These are phyloP conservation scores for Megalopta genalis DNA, from an alignment of 1,140 invertebrate species.

Conservation along the genomic window DNA sequence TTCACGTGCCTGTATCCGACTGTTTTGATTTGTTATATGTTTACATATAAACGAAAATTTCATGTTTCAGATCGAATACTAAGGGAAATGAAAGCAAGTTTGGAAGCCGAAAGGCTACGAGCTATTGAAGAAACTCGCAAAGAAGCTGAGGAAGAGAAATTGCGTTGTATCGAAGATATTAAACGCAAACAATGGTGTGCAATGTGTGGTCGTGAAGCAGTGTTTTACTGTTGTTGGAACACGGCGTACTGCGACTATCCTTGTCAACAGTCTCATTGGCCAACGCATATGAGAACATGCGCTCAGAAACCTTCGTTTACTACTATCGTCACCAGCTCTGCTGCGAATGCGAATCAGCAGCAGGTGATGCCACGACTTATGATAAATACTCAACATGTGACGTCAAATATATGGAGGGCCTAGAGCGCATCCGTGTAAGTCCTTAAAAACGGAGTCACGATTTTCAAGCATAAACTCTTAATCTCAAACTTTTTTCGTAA, in stretches of 20 bases:
- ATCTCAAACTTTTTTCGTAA: constrained; percentile 19
- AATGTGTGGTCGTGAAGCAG: constrained; percentile 90
- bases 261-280: constrained; percentile 89
- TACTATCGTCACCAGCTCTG: constrained; percentile 41
- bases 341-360: constrained; percentile 47
- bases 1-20: no score
- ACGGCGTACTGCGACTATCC: constrained; percentile 94
- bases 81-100: constrained; percentile 83
- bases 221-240: constrained; percentile 97
- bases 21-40: constrained; percentile 7
- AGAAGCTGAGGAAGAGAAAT: constrained; percentile 83
- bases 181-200: constrained; percentile 95
- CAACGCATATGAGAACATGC: constrained; percentile 81
- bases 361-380: constrained; percentile 73
- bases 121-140: constrained; percentile 82
- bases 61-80: constrained; percentile 78
- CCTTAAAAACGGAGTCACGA: constrained; percentile 18
- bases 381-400: constrained; percentile 59
- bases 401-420: constrained; percentile 62
- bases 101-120: constrained; percentile 85
- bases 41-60: background rate
- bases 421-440: constrained; percentile 63
- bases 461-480: constrained; percentile 31
- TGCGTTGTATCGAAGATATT: constrained; percentile 86
- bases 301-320: constrained; percentile 66